Conservation (phyloP, 2,797 vertebrate species). For the Notamacropus eugenii region DNA sequence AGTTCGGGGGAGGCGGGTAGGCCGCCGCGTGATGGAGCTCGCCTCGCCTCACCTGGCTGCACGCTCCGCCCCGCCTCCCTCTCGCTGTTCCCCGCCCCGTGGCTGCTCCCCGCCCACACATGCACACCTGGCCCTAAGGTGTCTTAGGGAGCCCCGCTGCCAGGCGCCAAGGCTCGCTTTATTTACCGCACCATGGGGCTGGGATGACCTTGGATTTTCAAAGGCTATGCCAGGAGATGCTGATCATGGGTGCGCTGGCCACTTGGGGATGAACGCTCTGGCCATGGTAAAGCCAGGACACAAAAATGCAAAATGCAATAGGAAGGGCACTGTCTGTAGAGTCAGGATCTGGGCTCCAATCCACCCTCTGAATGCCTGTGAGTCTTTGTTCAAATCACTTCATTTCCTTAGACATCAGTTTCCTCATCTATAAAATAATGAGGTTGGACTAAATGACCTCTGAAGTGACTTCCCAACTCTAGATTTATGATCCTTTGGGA, state of each 20-base stretch:
- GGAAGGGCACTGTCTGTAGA: background rate
- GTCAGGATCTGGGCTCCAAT: background rate
- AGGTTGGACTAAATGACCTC: background rate
- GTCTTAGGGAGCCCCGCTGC: background rate
- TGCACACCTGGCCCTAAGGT: background rate
- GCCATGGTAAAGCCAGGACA: background rate
- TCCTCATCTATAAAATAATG: background rate
- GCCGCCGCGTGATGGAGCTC: conserved; percentile 73
- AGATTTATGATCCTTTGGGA: background rate
- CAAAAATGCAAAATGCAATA: background rate
- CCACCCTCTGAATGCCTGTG: background rate
- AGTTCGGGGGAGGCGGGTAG: conserved; percentile 64
- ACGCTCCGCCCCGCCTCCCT: background rate
- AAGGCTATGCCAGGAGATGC: background rate
- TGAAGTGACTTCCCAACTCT: background rate
- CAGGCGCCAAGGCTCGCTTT: background rate
- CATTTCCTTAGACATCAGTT: background rate
- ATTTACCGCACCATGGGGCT: background rate
- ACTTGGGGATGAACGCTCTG: background rate
- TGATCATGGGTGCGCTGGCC: background rate
- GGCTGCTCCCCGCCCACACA: too few relatives aligned
- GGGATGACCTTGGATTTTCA: background rate
- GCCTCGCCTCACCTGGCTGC: background rate
- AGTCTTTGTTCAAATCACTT: background rate
- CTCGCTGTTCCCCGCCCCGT: background rate